Conservation (phyloP, 1,140 invertebrate species). For the Papilio aristodemus region DNA sequence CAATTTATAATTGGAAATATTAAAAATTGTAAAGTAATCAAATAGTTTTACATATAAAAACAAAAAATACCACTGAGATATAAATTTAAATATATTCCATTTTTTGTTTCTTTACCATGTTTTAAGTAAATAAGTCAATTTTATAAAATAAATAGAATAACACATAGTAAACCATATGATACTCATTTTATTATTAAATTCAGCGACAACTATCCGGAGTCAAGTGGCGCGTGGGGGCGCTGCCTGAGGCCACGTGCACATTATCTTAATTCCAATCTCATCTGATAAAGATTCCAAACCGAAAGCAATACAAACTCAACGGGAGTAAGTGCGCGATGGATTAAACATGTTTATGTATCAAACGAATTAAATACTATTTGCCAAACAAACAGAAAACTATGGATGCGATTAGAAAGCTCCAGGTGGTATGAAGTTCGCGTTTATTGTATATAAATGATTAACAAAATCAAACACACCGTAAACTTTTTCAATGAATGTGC, state of each 20-base stretch:
- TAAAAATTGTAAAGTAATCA: no score
- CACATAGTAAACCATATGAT: neutral
- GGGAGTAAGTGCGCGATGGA: neutral
- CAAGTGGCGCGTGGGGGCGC: neutral
- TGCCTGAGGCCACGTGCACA: neutral
- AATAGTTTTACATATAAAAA: no score
- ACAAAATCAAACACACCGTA: neutral
- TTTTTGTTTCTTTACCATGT: no score
- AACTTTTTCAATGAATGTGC: neutral
- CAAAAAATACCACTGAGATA: no score
- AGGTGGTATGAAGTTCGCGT: neutral
- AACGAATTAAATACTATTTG: constrained; percentile 12
- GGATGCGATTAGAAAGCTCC: constrained; percentile 1
- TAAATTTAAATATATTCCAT: no score
- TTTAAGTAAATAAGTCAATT: no score
- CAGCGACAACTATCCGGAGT: constrained; percentile 1
- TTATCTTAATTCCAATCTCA: constrained; percentile 19
- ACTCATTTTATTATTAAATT: neutral
- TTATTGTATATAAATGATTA: neutral
- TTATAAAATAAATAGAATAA: no score
- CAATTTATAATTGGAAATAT: no score
- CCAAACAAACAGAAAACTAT: neutral
- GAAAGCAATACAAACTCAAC: constrained; percentile 6
- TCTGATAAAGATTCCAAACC: neutral
- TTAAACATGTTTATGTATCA: neutral